Base-by-base conservation (phyloP, 2,888 invertebrate species). In the Pharmacophagus antenor region DNA sequence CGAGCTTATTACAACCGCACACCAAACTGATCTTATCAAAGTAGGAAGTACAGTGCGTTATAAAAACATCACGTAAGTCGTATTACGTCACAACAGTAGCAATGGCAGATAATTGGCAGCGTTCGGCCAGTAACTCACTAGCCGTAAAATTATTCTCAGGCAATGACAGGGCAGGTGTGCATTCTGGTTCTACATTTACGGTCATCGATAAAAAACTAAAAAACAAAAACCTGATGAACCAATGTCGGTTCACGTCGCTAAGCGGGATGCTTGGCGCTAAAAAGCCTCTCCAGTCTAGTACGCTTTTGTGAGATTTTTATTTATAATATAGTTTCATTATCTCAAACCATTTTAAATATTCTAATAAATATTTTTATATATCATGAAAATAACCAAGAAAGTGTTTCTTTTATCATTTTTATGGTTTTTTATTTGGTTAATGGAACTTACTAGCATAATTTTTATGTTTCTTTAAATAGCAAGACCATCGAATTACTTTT, bases 131-230 rank as follows among this genome's bases (percentile, higher is more conserved):
- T 70, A 69, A 70, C 70, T 76, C 76, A 78, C 76, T 79, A 77
- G 70, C 72, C 76, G 73, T 75, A 70, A 76, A 78, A 81, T 80
- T 82, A 83, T 83, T 78, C 74, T 65, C 66, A 68, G 67, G 64
- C 66, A 63, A 67, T 70, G 73, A 70, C 67, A 59, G 65, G 73
- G 77, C 83, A 84, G 82, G 80, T 84, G 84, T 74, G 65, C 68
- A 57, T 67, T 66, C 71, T 69, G 69, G 73, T 74, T 74, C 52
- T 70, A 70, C 67, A 71, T 70, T 69, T 70, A 70, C 65, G 67
- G 58, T 48, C 67, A 67, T 66, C 67, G 69, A 69, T 70, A 66
- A 61, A 65, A 65, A 77, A 76, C 77, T 70, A 74, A 64, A 37
- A 50, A 74, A 68, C 74, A 77, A 74, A 72, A 69, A 64, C 69